Evolutionary conservation across 2,113 vertebrate species (phyloP).

Genomic region (Mesitornis unicolor): DNA sequence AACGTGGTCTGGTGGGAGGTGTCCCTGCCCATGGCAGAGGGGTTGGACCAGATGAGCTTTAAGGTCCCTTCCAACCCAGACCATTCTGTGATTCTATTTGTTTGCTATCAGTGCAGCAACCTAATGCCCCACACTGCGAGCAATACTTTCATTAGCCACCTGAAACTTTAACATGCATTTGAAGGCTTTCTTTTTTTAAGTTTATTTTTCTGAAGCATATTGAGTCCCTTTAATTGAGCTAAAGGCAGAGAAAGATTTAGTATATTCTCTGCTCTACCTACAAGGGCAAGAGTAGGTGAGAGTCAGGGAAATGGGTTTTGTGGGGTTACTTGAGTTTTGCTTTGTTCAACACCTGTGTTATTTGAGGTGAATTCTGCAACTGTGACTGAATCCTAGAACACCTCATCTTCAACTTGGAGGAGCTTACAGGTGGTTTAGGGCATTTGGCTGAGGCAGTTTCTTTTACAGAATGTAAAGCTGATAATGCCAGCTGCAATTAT

Average conservation of each 20-base stretch:
- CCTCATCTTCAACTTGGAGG: neutral
- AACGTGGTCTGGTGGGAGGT: no score
- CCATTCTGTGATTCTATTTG: no score
- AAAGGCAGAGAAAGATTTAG: neutral
- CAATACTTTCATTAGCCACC: neutral
- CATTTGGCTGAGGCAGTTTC: neutral
- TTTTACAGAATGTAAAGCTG: neutral
- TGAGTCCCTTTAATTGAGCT: neutral
- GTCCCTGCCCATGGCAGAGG: no score
- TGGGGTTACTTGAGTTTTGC: neutral
- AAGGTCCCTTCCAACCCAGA: no score
- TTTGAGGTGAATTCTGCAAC: neutral
- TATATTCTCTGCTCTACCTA: neutral
- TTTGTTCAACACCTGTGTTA: neutral
- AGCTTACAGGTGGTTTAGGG: neutral
- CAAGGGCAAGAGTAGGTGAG: neutral
- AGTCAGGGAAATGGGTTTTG: neutral
- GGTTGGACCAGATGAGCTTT: no score
- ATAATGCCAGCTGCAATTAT: neutral
- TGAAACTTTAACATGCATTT: neutral
- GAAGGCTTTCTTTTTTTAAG: neutral
- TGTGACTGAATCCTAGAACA: neutral
- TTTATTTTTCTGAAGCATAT: neutral
- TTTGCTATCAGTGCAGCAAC: neutral
- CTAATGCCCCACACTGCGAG: accelerated